These are phyloP conservation scores for Girardia tigrina DNA, from an alignment of 2,888 invertebrate genomes.

Conservation along the genomic window DNA sequence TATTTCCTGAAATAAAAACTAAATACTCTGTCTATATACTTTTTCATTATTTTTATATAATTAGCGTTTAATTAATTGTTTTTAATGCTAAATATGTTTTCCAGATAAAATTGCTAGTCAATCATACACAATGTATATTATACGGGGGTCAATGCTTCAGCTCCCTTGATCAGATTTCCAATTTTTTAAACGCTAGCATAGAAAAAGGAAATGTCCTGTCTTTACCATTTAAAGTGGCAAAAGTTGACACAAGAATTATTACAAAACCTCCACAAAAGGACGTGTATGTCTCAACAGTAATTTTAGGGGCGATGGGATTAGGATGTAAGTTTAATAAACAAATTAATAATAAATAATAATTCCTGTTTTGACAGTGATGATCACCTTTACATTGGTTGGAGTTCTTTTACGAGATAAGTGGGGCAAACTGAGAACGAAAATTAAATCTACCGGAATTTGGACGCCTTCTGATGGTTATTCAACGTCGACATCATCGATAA, in stretches of 20 bases:
- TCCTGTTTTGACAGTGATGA: neutral
- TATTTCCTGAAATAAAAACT: too few relatives aligned
- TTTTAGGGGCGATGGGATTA: neutral
- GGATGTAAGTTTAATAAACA: too few relatives aligned
- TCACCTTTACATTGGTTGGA: neutral
- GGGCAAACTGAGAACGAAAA: neutral
- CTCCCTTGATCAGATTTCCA: neutral
- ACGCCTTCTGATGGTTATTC: neutral
- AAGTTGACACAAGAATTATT: neutral
- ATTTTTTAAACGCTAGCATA: conserved; percentile 4
- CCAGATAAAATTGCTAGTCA: conserved; percentile 4
- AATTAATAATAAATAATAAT: neutral
- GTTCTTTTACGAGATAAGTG: neutral
- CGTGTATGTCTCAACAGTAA: neutral
- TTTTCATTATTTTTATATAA: too few relatives aligned
- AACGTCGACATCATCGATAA: conserved; percentile 10
- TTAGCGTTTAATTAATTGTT: too few relatives aligned
- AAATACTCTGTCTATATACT: too few relatives aligned
- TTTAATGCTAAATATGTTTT: too few relatives aligned
- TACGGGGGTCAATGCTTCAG: conserved; percentile 2
- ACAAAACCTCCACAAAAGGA: neutral
- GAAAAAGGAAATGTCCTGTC: conserved; percentile 11
- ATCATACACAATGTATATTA: conserved; percentile 12
- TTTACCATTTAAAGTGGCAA: neutral
- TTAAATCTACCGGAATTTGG: neutral